These are phyloP conservation scores for Aythya baeri DNA, from an alignment of 2,113 vertebrate genomes.

Conservation along the genomic window DNA sequence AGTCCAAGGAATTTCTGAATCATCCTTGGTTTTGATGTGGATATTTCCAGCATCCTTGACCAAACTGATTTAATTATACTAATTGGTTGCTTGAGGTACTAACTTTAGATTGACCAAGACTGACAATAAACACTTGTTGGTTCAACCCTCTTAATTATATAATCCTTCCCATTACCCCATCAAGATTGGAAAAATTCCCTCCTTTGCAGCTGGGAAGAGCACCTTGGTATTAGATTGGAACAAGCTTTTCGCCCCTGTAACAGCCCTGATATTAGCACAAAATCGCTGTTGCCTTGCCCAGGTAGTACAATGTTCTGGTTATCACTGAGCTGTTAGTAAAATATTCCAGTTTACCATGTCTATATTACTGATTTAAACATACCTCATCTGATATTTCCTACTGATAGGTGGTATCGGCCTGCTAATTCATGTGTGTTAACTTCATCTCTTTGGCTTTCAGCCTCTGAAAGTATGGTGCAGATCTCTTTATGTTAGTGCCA, in stretches of 20 bases:
- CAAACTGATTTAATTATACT: neutral
- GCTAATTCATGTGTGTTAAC: neutral
- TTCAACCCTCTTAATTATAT: neutral
- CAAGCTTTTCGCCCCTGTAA: neutral
- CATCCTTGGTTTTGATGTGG: neutral
- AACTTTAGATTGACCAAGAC: neutral
- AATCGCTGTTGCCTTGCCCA: neutral
- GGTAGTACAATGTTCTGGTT: neutral
- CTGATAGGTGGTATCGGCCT: neutral
- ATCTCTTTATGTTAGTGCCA: neutral
- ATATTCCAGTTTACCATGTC: neutral
- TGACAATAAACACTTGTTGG: neutral
- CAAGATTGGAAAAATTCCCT: neutral
- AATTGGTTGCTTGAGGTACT: neutral
- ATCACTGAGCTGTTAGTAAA: neutral
- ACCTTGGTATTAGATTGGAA: neutral
- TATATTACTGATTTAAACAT: neutral
- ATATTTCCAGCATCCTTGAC: neutral
- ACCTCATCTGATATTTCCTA: neutral
- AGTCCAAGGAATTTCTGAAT: neutral
- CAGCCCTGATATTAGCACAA: neutral
- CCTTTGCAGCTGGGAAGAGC: neutral
- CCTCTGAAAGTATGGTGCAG: neutral
- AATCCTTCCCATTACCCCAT: neutral
- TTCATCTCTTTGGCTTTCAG: neutral